Evolutionary conservation across 2,797 vertebrate genomes (phyloP).

Genomic region (Sardinella longiceps): DNA sequence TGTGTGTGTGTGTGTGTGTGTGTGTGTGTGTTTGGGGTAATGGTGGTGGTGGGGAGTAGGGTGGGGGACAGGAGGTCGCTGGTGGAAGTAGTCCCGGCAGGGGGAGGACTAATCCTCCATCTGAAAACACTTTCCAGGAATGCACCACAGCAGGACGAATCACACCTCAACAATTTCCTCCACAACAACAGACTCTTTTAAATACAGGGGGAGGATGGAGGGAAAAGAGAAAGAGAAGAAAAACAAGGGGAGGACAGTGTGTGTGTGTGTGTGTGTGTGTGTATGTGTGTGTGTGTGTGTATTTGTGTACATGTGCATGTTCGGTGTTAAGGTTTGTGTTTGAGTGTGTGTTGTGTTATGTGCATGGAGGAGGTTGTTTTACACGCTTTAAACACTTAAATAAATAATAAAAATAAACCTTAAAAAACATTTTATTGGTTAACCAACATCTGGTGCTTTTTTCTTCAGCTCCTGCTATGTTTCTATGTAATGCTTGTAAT

Average conservation of each 20-base stretch:
- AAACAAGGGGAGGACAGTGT: neutral
- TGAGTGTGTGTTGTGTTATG: neutral
- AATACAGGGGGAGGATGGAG: neutral
- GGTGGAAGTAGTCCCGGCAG: conserved; percentile 1
- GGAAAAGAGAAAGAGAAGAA: neutral
- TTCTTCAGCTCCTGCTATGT: neutral
- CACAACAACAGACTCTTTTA: conserved; percentile 17
- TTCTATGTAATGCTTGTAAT: neutral
- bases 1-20: conserved; percentile 42
- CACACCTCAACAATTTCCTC: conserved; percentile 28
- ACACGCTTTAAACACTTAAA: too few species aligned
- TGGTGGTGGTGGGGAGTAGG: too few species aligned
- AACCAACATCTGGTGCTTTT: neutral
- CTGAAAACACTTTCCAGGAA: conserved; percentile 33
- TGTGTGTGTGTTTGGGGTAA: conserved; percentile 36
- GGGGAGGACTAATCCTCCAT: conserved; percentile 32
- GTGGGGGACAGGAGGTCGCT: conserved; percentile 11
- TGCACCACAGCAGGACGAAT: conserved; percentile 33
- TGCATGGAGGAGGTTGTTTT: neutral
- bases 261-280: neutral
- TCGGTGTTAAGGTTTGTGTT: neutral
- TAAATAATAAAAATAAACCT: too few species aligned
- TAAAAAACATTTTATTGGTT: neutral
- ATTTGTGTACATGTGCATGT: neutral
- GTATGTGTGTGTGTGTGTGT: neutral